Base-by-base conservation (phyloP, 2,888 invertebrate genomes). In the Diarsia brunnea region DNA sequence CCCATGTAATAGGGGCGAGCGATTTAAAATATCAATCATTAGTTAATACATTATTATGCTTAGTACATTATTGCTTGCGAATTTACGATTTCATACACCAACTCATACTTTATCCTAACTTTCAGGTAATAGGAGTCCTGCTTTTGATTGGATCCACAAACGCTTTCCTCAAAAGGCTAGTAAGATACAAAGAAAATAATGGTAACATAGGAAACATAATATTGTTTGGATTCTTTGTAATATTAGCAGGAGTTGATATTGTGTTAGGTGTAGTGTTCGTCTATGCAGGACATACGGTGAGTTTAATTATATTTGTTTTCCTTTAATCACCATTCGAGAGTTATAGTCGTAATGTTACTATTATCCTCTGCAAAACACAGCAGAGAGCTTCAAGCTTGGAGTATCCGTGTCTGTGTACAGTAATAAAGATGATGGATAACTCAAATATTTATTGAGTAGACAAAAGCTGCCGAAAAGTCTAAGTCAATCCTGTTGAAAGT, bases 281-380 rank as follows among this genome's bases (percentile, higher is more conserved):
- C 19, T 73, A 73, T 38, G 73, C 73, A 12, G 78, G 38, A 10
- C 80, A 78, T 12, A 73, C 14, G 73, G 78, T 78, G 24, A 79
- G 78, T 49, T 16, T 55, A n/a, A n/a, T n/a, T n/a, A 16, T 24
- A 43, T 55, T 60, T 14, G 8, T 27, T 58, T 55, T 16, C 8
- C 10, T 3, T 16, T 16, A 16, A 58, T 14, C 31, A 31, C 31
- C 31, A 2, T 31, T 31, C 31, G 31, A 4, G 3, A 4, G 4
- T 31, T 31, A 4, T 4, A 31, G 31, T 4, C 31, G 31, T 31
- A 4, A 31, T 31, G 31, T 31, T 4, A 31, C 4, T 31, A 31
- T 31, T 31, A 31, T 31, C 31, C 3, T 31, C 31, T 3, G 4
- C 31, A 31, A 31, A 31, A 31, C 31, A 31, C 31, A 31, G 31